A percentile compares a stretch with the other conserved stretches of the same genome.
Conservation (phyloP, 2,888 invertebrate genomes). For the Xanthorhoe designata region DNA sequence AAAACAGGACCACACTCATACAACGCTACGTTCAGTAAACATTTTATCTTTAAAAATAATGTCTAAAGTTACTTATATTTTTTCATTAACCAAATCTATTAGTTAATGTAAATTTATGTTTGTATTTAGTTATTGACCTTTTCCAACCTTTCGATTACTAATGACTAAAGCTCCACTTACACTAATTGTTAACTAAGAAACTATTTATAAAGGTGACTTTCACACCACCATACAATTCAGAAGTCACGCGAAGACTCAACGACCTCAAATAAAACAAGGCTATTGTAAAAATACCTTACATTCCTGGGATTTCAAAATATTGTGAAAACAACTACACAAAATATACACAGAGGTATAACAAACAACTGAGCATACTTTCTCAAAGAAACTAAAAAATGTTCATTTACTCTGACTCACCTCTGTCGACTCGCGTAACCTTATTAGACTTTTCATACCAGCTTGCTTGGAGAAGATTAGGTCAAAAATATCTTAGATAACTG, state of each 20-base stretch:
- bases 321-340: conserved; percentile 32
- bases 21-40: too few species aligned
- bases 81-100: too few species aligned
- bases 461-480: too few species aligned
- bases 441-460: too few species aligned
- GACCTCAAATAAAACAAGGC: conserved; percentile 36
- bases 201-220: conserved; percentile 40
- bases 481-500: too few species aligned
- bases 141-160: conserved; percentile 32
- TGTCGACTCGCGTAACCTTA: too few species aligned
- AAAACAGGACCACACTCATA: too few species aligned
- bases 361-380: background rate
- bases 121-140: conserved; percentile 8
- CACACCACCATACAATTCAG: conserved; percentile 28
- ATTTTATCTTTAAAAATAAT: too few species aligned
- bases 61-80: too few species aligned
- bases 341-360: conserved; percentile 11
- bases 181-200: conserved; percentile 36
- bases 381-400: too few species aligned
- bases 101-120: too few species aligned
- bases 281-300: conserved; percentile 37
- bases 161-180: conserved; percentile 34
- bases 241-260: conserved; percentile 37
- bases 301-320: conserved; percentile 29
- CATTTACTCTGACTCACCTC: too few species aligned